Evolutionary conservation across 2,797 vertebrate genomes (phyloP).

Genomic region (Anabacerthia variegaticeps): DNA sequence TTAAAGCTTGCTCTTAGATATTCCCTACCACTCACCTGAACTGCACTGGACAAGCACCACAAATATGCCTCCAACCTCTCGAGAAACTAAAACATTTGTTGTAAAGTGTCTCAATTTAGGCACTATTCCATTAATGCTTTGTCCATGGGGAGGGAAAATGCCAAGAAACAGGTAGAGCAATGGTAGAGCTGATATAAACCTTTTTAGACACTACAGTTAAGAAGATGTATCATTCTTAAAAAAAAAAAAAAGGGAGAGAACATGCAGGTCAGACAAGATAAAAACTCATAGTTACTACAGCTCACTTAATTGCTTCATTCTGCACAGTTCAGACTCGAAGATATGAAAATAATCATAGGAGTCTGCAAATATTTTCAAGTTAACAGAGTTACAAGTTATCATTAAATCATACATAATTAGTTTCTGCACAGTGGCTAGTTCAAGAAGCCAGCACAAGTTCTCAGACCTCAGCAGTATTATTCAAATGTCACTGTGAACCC

Average conservation of each 20-base stretch:
- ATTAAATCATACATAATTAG: neutral
- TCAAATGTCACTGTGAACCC: neutral
- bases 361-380: neutral
- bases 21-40: neutral
- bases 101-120: neutral
- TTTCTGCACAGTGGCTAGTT: neutral
- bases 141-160: neutral
- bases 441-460: neutral
- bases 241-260: neutral
- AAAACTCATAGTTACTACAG: neutral
- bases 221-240: neutral
- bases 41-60: neutral
- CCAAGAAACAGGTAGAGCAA: neutral
- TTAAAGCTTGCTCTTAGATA: neutral
- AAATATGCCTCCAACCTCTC: neutral
- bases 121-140: neutral
- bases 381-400: neutral
- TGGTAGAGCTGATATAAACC: neutral
- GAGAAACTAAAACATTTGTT: neutral
- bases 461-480: neutral
- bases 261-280: neutral
- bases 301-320: constrained; percentile 3
- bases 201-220: neutral
- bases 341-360: neutral
- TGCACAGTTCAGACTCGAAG: neutral